Conservation (phyloP, 1,140 invertebrate genomes). For the Drosophila persimilis region DNA sequence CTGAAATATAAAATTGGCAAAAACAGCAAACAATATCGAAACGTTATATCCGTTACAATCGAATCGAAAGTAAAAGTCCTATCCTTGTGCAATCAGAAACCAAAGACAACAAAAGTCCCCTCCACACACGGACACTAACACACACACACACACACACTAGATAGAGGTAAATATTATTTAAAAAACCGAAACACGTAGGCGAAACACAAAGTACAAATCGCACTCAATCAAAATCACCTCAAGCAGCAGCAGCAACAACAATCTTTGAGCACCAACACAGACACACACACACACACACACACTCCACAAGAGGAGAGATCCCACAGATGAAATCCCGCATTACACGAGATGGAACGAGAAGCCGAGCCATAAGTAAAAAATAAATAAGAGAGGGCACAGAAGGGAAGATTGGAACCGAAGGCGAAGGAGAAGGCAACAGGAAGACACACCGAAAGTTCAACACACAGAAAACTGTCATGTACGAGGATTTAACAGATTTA, state of each 20-base stretch:
- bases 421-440: constrained; percentile 11
- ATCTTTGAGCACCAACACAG: constrained; percentile 6
- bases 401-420: constrained; percentile 8
- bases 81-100: constrained; percentile 44
- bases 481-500: constrained; percentile 77
- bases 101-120: constrained; percentile 62
- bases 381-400: constrained; percentile 45
- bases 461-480: constrained; percentile 73
- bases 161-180: constrained; percentile 76
- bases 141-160: constrained; percentile 7
- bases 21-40: constrained; percentile 60
- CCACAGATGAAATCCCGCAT: constrained; percentile 50
- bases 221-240: constrained; percentile 80
- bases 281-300: constrained; percentile 12
- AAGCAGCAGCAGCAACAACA: constrained; percentile 21
- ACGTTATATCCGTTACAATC: constrained; percentile 63
- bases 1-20: constrained; percentile 58
- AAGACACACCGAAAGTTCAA: constrained; percentile 32
- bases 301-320: constrained; percentile 39
- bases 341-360: constrained; percentile 7
- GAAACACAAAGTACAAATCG: constrained; percentile 74
- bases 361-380: constrained; percentile 48
- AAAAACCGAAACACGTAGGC: constrained; percentile 76
- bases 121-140: constrained; percentile 12
- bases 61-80: constrained; percentile 56